Base-by-base conservation (phyloP, 2,113 vertebrate genomes). In the Corythornis vintsioides region DNA sequence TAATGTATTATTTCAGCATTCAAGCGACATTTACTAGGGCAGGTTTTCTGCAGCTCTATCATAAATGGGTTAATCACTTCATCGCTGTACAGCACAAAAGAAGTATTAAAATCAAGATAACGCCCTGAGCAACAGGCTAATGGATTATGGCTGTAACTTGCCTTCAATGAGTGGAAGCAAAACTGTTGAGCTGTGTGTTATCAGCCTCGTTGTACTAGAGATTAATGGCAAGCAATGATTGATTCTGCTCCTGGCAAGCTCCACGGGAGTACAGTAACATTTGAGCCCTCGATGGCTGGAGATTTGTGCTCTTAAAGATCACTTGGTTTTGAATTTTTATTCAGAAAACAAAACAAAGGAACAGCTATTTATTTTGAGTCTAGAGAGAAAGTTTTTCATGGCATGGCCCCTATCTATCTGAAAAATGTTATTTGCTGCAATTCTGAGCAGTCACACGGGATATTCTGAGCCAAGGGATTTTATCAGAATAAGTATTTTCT, bases 381-480 rank as follows among this genome's bases (percentile, higher is more conserved):
- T 76, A 45, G 66, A 67, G 56, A 59, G 47, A 45, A 40, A 21
- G 48, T 13, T 69, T 86, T 74, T 40, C 35, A 61, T 42, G 70
- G 35, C 50, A 48, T 64, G 52, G 38, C 28, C 42, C 15, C 55
- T 43, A 2, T 38, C 47, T 64, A 18, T 63, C 48, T 67, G 57
- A 82, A 88, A 88, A 65, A 60, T 11, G 6, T 66, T 80, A 43
- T 40, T 80, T 90, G 74, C 67, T 94, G 69, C 56, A 42, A 9
- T 86, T 64, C 50, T 69, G 28, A 88, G 77, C n/a, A 66, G 52
- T 47, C 73, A 47, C 28, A 24, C 3, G 20, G 61, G 33, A 64
- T 24, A 35, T n/a, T 75, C 52, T 26, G 53, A 94, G 78, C 89
- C 88, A 88, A 83, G 61, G 71, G 60, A 80, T 81, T 93, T 92